These are phyloP conservation scores for Theretra japonica DNA, from an alignment of 2,888 invertebrate species.

Conservation along the genomic window DNA sequence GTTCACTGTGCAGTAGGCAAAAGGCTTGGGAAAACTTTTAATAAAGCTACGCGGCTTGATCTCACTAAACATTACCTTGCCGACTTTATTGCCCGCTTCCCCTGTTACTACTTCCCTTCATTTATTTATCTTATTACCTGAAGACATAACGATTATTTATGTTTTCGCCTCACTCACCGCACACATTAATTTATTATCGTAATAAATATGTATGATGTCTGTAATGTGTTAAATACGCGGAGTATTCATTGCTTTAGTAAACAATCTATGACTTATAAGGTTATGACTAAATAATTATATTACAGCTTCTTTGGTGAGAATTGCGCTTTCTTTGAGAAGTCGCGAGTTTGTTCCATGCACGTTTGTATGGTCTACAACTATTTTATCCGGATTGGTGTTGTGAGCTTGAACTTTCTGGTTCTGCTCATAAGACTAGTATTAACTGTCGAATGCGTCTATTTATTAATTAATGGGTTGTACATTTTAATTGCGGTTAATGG, in stretches of 20 bases:
- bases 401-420: too few species aligned
- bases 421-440: too few species aligned
- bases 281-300: background rate
- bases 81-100: conserved; percentile 32
- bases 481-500: too few species aligned
- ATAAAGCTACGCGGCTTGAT: conserved; percentile 42
- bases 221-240: background rate
- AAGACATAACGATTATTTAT: conserved; percentile 33
- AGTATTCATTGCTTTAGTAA: background rate
- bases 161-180: conserved; percentile 21
- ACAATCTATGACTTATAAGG: background rate
- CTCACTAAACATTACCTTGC: conserved; percentile 28
- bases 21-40: conserved; percentile 39
- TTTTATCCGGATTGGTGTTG: too few species aligned
- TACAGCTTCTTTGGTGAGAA: too few species aligned
- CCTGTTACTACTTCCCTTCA: conserved; percentile 28
- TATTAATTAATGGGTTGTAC: too few species aligned
- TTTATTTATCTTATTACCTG: conserved; percentile 37
- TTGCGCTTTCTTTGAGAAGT: too few species aligned
- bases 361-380: too few species aligned
- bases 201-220: conserved; percentile 30
- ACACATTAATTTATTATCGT: conserved; percentile 29
- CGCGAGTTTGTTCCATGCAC: too few species aligned
- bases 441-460: too few species aligned
- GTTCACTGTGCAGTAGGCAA: conserved; percentile 30